Base-by-base conservation (phyloP, 2,888 invertebrate species). In the Dryococelus australis region DNA sequence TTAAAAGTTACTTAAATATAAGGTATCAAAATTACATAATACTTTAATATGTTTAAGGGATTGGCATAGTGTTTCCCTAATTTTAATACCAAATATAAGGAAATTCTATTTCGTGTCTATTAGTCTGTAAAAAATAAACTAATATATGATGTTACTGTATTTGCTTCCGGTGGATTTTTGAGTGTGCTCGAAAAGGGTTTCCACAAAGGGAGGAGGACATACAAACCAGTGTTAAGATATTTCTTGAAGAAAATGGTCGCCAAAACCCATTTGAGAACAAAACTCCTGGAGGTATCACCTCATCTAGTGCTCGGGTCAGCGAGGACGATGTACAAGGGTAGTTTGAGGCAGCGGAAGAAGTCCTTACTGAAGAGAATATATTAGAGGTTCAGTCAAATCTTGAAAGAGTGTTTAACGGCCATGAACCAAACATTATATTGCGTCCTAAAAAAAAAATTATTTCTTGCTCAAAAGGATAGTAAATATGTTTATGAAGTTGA, bases 401-500 rank as follows among this genome's bases (percentile, higher is more conserved):
- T 0, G 87, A 87, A 35, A 89, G 91, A 87, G 89, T 92, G 81
- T 91, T 91, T 86, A 91, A 92, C 89, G 90, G 90, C 27, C 91
- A 92, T 87, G 91, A 91, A 89, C 91, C 91, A 27, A 90, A 90
- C 87, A 92, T 91, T 89, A 89, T 90, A 88, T n/a, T n/a, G n/a
- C 87, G 91, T 87, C 91, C 91, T 9, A 91, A 91, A 88, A n/a
- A n/a, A n/a, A 28, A 53, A 89, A 90, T n/a, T 90, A 84, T 90
- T 91, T 85, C 86, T 90, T 10, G 89, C 88, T n/a, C 88, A 28
- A 86, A 89, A 65, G 88, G 89, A 89, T 26, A 10, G 83, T 12
- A 87, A 88, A 87, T 91, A 92, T 88, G 91, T 92, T 0, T 92
- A 92, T 88, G 91, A 92, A 89, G 90, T 92, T 35, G 92, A 91